Percentiles rank a stretch among this genome's conserved stretches.
These are phyloP conservation scores for Sarcophaga subvicina DNA, from an alignment of 2,888 invertebrate genomes.

Conservation along the genomic window DNA sequence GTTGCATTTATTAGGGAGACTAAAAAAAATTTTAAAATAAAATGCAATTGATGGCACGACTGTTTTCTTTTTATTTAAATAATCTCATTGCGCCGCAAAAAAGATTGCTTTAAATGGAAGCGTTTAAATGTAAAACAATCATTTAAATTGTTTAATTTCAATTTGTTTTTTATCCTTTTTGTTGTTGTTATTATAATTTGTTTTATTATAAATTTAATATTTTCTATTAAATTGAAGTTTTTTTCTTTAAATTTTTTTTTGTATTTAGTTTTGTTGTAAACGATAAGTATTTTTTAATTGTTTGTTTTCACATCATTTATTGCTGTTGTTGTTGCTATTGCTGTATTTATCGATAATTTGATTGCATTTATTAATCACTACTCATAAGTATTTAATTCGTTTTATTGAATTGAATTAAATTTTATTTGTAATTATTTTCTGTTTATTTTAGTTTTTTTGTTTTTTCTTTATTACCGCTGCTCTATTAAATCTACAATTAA, in stretches of 20 bases:
- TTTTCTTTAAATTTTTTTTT: slow-evolving; percentile 4
- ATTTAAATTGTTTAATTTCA: slow-evolving; percentile 31
- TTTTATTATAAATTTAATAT: not conserved
- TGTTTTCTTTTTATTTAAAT: slow-evolving; percentile 40
- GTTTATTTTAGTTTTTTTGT: slow-evolving; percentile 24
- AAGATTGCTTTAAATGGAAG: slow-evolving; percentile 40
- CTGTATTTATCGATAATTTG: slow-evolving; percentile 26
- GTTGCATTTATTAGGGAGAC: slow-evolving; percentile 74
- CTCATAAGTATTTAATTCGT: slow-evolving; percentile 2
- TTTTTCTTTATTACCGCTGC: not conserved
- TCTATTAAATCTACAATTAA: slow-evolving; percentile 52
- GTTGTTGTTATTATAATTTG: slow-evolving; percentile 10
- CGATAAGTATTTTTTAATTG: no score
- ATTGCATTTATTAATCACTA: slow-evolving; percentile 46
- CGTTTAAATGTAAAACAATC: slow-evolving; percentile 16
- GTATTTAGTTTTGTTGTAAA: slow-evolving; percentile 1
- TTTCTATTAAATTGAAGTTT: slow-evolving; percentile 2
- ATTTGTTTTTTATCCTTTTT: slow-evolving; percentile 17
- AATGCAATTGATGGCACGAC: slow-evolving; percentile 64
- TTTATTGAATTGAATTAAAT: slow-evolving; percentile 1
- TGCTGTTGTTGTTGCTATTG: slow-evolving; percentile 23
- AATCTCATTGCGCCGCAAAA: slow-evolving; percentile 67
- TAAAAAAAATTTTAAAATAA: slow-evolving; percentile 1
- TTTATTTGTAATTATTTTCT: slow-evolving; percentile 11
- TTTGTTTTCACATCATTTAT: slow-evolving; percentile 29